A percentile compares a stretch with the other conserved stretches of the same genome.
Evolutionary conservation across 2,888 invertebrate genomes (phyloP).

Genomic region (Macrosiphum euphorbiae): DNA sequence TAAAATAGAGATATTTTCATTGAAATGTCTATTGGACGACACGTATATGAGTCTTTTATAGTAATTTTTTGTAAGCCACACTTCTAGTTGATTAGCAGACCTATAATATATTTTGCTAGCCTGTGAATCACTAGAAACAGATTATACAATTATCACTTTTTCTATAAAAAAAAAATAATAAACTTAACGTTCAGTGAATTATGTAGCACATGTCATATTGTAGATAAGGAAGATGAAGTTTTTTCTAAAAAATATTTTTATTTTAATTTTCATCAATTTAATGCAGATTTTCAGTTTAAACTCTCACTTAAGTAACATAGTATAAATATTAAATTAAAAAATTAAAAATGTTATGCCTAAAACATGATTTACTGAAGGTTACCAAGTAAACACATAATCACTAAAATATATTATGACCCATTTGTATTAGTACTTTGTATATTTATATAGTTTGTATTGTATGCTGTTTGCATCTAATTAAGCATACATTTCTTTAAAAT

Average conservation of each 20-base stretch:
- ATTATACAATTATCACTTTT: background rate
- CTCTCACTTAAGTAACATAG: background rate
- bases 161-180: background rate
- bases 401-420: background rate
- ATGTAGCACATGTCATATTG: background rate
- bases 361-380: background rate
- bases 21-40: background rate
- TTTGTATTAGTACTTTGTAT: background rate
- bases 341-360: background rate
- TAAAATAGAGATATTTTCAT: background rate
- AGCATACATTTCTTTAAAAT: background rate
- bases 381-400: background rate
- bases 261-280: background rate
- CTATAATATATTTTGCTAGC: background rate
- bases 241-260: background rate
- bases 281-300: background rate
- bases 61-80: background rate
- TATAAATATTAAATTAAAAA: background rate
- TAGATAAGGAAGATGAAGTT: constrained; percentile 25
- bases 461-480: background rate
- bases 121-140: background rate
- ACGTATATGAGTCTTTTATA: background rate
- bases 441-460: background rate
- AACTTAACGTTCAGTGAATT: background rate
- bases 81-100: background rate